Conservation (phyloP, 2,888 invertebrate genomes). For the Acrobeloides nanus region DNA sequence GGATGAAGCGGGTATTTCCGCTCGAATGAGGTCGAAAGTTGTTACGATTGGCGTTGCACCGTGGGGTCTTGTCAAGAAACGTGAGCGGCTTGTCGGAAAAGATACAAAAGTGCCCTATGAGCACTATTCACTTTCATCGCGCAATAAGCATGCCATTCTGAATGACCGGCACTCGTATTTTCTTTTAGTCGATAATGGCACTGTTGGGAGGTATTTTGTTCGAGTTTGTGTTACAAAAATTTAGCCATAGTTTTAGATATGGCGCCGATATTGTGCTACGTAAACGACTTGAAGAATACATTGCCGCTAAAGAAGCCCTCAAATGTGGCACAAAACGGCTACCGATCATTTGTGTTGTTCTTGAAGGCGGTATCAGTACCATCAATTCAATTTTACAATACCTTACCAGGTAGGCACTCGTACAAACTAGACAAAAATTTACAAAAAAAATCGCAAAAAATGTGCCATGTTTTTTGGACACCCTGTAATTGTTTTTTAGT, state of each 20-base stretch:
- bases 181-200: slow-evolving; percentile 94
- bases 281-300: slow-evolving; percentile 86
- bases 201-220: slow-evolving; percentile 63
- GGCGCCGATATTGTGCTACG: slow-evolving; percentile 78
- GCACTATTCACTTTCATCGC: slow-evolving; percentile 47
- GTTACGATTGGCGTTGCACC: slow-evolving; percentile 96
- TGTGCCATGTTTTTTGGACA: slow-evolving; percentile 5
- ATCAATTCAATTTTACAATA: slow-evolving; percentile 91
- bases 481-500: slow-evolving; percentile 16
- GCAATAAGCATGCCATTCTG: slow-evolving; percentile 72
- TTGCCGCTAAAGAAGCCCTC: slow-evolving; percentile 29
- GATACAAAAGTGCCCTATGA: slow-evolving; percentile 52
- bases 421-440: too few species aligned
- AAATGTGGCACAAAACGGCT: slow-evolving; percentile 61
- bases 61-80: slow-evolving; percentile 72
- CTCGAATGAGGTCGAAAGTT: slow-evolving; percentile 57
- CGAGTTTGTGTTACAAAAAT: not conserved
- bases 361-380: slow-evolving; percentile 95
- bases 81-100: slow-evolving; percentile 35
- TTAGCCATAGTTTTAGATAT: slow-evolving; percentile 49
- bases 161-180: slow-evolving; percentile 97
- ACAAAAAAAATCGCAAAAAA: too few species aligned
- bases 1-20: slow-evolving; percentile 52
- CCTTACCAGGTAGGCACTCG: slow-evolving; percentile 73
- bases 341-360: slow-evolving; percentile 90